Base-by-base conservation (phyloP, 2,797 vertebrate species). In the Gymnothorax javanicus region DNA sequence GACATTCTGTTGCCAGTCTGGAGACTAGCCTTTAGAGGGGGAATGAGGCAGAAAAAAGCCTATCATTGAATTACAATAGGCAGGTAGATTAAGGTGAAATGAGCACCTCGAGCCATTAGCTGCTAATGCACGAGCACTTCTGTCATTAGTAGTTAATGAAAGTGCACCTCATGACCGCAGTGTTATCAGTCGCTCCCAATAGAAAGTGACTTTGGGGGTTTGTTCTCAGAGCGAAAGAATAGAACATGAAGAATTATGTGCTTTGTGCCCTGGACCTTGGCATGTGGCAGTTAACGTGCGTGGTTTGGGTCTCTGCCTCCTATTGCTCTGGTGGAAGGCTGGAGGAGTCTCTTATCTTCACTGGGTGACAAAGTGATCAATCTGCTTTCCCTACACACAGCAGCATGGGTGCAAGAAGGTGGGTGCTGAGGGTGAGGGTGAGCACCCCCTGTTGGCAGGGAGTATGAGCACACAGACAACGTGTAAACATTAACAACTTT, bases 281-380 rank as follows among this genome's bases (percentile, higher is more conserved):
- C 62, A n/a, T 4, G 20, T 64, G n/a, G 62, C 62, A 23, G 62
- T 64, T 6, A 64, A 60, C 71, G 12, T 43, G 27, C 20, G 27
- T 54, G 75, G 75, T 79, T 79, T 79, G 9, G 43, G 50, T 5
- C 2, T 79, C 6, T 7, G 5, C 20, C 20, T 79, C 12, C 52
- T 77, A 27, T 50, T 50, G 43, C 75, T 27, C 17, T 79, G 75
- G 75, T 79, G 75, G 52, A 79, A 79, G 75, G 50, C 12, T 79
- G 50, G 50, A 54, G 50, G 5, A 4, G 75, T 56, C 17, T 56
- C 20, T 17, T 52, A 17, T 77, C 73, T 17, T 77, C 73, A 2
- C 73, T 52, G 3, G 33, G 73, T 50, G 5, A 23, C 17, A 79
- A 20, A 79, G 75, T 2, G 8, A 50, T 56, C 73, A 77, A 17